Percentiles rank a stretch among this genome's conserved stretches.
Conservation (phyloP, 1,140 invertebrate species). For the Heliconius melpomene region DNA sequence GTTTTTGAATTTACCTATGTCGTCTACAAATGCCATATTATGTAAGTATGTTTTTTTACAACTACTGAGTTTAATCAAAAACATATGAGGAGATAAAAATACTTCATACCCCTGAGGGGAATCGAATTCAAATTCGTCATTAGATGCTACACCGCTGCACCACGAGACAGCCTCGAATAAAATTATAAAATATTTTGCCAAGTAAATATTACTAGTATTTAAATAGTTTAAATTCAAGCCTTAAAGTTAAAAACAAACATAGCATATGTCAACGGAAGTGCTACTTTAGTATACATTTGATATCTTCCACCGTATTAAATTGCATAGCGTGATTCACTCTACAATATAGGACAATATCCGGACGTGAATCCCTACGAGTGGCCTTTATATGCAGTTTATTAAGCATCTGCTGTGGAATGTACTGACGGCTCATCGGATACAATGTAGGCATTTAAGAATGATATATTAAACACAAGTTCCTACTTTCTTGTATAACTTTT, state of each 20-base stretch:
- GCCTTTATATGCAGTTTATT: neutral
- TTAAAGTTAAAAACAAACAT: neutral
- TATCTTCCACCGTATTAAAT: neutral
- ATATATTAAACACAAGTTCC: neutral
- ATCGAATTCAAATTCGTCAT: too few relatives aligned
- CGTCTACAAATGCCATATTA: too few relatives aligned
- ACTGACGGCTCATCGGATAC: neutral
- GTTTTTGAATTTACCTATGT: too few relatives aligned
- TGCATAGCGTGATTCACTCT: conserved; percentile 14
- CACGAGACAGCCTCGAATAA: neutral
- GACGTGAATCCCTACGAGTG: conserved; percentile 19
- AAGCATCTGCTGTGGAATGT: neutral
- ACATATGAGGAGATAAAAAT: too few relatives aligned
- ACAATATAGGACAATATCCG: conserved; percentile 9
- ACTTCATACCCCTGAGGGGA: too few relatives aligned
- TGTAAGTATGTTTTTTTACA: too few relatives aligned
- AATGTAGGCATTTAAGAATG: neutral
- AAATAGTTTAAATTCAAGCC: neutral
- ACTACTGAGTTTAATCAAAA: too few relatives aligned
- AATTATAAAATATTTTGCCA: neutral
- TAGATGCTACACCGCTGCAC: too few relatives aligned
- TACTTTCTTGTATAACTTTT: neutral
- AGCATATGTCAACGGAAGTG: neutral
- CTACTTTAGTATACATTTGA: neutral
- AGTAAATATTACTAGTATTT: too few relatives aligned